Evolutionary conservation across 2,888 invertebrate species (phyloP), one percentile per base, ranked within the genome.

Genomic region (Pedicia rivosa): DNA sequence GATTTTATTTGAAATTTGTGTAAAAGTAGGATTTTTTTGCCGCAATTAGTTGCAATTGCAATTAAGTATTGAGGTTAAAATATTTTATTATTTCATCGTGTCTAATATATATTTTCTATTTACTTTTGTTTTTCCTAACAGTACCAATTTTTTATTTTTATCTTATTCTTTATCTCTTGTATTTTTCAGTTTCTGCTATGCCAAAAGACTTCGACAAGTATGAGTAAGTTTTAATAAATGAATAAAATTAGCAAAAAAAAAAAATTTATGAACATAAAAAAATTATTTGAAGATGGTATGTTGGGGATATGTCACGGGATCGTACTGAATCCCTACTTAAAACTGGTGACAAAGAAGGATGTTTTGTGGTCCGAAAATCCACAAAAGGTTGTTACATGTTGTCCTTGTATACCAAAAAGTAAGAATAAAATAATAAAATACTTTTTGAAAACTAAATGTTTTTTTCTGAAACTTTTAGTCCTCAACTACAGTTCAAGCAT

Each of bases 331-430:
- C 86, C 17, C 63, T 91, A 39, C 72, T 94, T 32, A 86, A 86
- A 56, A 80, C 86, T 54, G 90, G 92, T 57, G 86, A 86, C 56
- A 87, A 87, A 59, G 94, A 94, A 65, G 94, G 94, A 36, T 90
- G 91, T 60, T 94, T 94, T 64, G 84, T 94, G 37, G 91, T 94
- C 37, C 74, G 94, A 47, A 92, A 92, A 66, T 94, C 94, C 36
- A 88, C 90, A 36, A 88, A 88, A 41, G 87, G 92, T 52, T 77
- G 90, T 62, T 94, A 92, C 65, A 92, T 92, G 16, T 72, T 94
- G 47, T 92, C 92, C 38, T 70, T 94, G 46, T 92, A 79, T 67
- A 91, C 91, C 61, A 88, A 86, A 82, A 82, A 87, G 88, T 90
- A 66, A 78, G 83, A 19, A n/a, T n/a, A n/a, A n/a, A n/a, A n/a